Percentiles rank a stretch among this genome's conserved stretches.
Evolutionary conservation across 2,888 invertebrate genomes (phyloP).

Genomic region (Argynnis bischoffii): DNA sequence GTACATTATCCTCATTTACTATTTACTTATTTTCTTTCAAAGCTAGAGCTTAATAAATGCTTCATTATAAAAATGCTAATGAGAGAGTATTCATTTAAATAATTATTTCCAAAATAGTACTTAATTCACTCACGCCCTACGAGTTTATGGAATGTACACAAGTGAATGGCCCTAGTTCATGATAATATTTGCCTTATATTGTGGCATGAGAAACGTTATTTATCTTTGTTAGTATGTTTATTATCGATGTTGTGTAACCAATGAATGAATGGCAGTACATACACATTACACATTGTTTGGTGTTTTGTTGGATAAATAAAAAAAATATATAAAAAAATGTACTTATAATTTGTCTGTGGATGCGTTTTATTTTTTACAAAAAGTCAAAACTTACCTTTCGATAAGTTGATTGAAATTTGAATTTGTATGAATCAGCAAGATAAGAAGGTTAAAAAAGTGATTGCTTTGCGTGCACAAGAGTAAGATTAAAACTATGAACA

Average conservation of each 20-base stretch:
- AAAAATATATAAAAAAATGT: background rate
- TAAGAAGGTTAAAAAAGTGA: too few species aligned
- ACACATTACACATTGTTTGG: background rate
- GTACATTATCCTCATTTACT: too few species aligned
- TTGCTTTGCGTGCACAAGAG: too few species aligned
- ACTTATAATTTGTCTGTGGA: background rate
- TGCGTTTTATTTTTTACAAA: too few species aligned
- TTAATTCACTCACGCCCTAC: conserved; percentile 14
- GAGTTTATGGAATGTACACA: conserved; percentile 16
- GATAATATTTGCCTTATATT: conserved; percentile 18
- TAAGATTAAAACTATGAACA: too few species aligned
- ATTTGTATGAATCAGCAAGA: too few species aligned
- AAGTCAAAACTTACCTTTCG: too few species aligned
- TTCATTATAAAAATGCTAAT: too few species aligned
- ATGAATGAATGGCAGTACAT: conserved; percentile 10
- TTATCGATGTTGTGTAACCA: conserved; percentile 21
- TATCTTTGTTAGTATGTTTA: conserved; percentile 19
- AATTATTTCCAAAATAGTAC: background rate
- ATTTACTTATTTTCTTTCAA: too few species aligned
- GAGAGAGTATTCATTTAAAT: too few species aligned
- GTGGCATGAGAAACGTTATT: conserved; percentile 23
- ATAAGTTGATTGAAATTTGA: too few species aligned
- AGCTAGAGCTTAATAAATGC: too few species aligned
- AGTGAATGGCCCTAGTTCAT: conserved; percentile 16
- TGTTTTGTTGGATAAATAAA: background rate